Conservation (phyloP, 2,113 vertebrate species). For the Microcebus tavaratra region DNA sequence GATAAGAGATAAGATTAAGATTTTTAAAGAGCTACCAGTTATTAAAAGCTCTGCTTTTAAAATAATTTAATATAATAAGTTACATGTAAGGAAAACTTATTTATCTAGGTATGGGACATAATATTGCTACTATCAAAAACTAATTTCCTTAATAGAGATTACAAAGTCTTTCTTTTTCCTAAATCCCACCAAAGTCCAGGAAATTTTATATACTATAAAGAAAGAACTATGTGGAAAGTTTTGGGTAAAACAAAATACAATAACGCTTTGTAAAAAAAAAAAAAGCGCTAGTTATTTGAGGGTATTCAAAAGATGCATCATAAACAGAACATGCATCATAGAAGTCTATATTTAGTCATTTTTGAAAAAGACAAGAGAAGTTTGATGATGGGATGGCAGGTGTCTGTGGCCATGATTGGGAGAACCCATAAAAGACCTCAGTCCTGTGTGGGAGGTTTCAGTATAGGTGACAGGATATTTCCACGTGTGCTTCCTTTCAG, state of each 20-base stretch:
- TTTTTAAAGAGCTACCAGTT: background rate
- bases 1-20: background rate
- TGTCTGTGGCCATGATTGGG: conserved; percentile 80
- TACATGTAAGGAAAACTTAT: background rate
- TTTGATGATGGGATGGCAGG: conserved; percentile 47
- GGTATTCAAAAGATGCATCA: background rate
- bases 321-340: background rate
- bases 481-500: conserved; percentile 78
- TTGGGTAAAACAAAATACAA: background rate
- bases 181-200: background rate
- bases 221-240: background rate
- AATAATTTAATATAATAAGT: conserved; percentile 19
- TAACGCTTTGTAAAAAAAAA: background rate
- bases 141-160: background rate
- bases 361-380: conserved; percentile 57
- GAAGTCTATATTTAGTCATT: background rate
- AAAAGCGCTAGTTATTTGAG: background rate
- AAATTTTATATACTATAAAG: background rate
- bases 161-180: background rate
- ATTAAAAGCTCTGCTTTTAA: background rate
- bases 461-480: conserved; percentile 77
- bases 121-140: background rate
- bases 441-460: conserved; percentile 75
- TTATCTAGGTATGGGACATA: background rate
- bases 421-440: conserved; percentile 66